Evolutionary conservation across 2,113 vertebrate species (phyloP).

Genomic region (Strix aluco): DNA sequence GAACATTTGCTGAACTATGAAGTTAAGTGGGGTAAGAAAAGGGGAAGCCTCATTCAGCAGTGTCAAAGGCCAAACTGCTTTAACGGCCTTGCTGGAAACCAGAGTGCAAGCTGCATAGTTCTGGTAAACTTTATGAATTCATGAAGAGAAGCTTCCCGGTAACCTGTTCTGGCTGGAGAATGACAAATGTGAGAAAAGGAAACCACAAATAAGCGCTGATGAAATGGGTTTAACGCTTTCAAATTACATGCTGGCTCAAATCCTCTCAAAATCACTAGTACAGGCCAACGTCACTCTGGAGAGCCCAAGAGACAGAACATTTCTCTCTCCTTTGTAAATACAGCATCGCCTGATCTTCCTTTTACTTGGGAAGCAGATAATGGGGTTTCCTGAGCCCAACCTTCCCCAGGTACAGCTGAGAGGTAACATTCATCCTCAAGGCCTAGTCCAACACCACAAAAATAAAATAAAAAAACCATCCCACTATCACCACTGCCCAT

Average conservation of each 20-base stretch:
- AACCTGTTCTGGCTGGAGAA: conserved; percentile 14
- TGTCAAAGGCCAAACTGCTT: conserved; percentile 23
- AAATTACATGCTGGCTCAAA: not conserved
- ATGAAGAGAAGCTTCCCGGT: not conserved
- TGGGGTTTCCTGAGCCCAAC: not conserved
- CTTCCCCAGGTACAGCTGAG: not conserved
- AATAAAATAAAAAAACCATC: not conserved
- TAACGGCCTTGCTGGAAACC: not conserved
- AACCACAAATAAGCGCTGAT: conserved; percentile 39
- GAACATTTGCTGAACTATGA: conserved; percentile 8
- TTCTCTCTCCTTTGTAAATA: not conserved
- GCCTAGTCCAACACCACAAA: not conserved
- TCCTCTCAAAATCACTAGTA: not conserved
- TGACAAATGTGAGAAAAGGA: not conserved
- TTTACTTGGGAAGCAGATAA: not conserved
- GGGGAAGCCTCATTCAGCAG: not conserved
- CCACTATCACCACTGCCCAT: conserved; percentile 38
- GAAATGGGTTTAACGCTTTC: conserved; percentile 23
- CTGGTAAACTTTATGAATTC: not conserved
- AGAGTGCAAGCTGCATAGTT: not conserved
- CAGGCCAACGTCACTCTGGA: not conserved
- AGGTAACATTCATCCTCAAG: not conserved
- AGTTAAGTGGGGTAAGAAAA: conserved; percentile 19
- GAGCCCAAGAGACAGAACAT: not conserved
- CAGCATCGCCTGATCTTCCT: not conserved